Evolutionary conservation across 2,797 vertebrate genomes (phyloP).

Genomic region (Enteromius afrohamiltoni): DNA sequence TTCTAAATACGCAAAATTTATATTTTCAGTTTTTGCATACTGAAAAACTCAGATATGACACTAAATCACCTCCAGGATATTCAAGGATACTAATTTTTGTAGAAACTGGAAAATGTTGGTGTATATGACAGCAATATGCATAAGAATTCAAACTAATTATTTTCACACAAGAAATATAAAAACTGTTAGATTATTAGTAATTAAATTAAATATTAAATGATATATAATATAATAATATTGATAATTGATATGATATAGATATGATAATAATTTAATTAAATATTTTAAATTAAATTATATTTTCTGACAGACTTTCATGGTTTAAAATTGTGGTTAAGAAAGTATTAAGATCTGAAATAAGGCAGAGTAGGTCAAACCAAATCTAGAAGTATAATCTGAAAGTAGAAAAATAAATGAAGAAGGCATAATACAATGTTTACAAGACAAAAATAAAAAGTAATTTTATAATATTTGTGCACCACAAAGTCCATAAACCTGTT

Average conservation of each 20-base stretch:
- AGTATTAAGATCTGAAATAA: background rate
- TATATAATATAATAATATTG: no score
- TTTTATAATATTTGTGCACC: no score
- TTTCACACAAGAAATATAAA: background rate
- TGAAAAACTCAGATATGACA: background rate
- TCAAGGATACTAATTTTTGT: background rate
- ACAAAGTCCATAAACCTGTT: background rate
- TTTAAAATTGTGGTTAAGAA: background rate
- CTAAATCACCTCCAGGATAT: background rate
- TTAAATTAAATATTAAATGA: no score
- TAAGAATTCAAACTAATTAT: background rate
- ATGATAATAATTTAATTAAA: no score
- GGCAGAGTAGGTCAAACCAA: background rate
- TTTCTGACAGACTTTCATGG: background rate
- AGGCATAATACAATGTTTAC: background rate
- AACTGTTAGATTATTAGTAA: background rate
- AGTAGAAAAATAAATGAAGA: background rate
- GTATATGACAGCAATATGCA: background rate
- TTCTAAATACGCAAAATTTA: background rate
- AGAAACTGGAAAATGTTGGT: background rate
- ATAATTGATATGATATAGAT: no score
- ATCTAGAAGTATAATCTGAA: background rate
- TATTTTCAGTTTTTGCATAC: conserved; percentile 5
- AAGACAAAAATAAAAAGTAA: background rate
- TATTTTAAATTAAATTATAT: background rate